Base-by-base conservation (phyloP, 2,888 invertebrate species). In the Cerceris rybyensis region DNA sequence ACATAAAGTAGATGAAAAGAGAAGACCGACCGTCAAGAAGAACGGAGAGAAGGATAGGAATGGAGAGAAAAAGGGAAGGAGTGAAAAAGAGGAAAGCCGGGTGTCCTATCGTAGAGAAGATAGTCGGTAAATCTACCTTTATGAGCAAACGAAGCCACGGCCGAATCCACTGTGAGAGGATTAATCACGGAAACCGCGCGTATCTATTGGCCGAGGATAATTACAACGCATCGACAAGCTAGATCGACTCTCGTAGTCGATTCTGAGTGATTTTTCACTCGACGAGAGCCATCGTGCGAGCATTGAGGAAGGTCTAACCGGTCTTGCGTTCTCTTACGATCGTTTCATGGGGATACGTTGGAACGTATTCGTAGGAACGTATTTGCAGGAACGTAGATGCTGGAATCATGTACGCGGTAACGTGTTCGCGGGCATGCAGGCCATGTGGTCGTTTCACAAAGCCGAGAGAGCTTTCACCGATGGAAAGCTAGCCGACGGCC, bases 401-500 rank as follows among this genome's bases (percentile, higher is more conserved):
- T 28, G 28, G 28, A 28, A 28, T 2, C 28, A 28, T 28, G 28
- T 28, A 28, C 14, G 46, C 43, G 58, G n/a, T 39, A 9, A 54
- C 5, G 39, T 67, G 39, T 52, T 8, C 43, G 50, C 57, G 68
- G 6, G 52, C 39, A 17, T 39, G 55, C 11, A 61, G 41, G 63
- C 11, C 28, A 11, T 63, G 50, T 39, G 61, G 58, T 50, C 52
- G 82, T 84, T 82, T 85, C 83, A 78, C 84, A 76, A 83, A 84
- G 83, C 55, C 75, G 81, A 89, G 28, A 28, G 28, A 28, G 90
- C 89, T 90, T 90, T 89, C 89, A 88, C 90, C 88, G 86, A 81
- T 85, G 88, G 87, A 89, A 89, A 89, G 90, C 90, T 88, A 88
- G 86, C 87, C 88, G 87, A 85, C 87, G 89, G 86, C 87, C 88